Evolutionary conservation across 2,113 vertebrate species (phyloP), one percentile per base, ranked within the genome.

Genomic region (Natator depressus): DNA sequence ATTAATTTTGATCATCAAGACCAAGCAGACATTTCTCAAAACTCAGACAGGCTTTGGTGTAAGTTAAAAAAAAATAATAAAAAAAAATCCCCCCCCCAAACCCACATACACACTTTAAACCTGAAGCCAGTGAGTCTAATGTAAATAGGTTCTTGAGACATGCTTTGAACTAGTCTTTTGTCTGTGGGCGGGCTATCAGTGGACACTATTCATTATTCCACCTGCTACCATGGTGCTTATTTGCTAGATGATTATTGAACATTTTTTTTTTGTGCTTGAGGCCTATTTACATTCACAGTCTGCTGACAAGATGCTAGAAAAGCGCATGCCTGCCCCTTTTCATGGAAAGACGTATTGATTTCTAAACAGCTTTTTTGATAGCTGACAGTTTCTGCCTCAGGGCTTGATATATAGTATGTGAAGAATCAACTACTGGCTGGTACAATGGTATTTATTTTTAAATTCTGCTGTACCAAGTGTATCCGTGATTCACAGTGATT

Each of bases 1-100:
- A 87, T 84, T 38, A 55, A 94, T 94, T 95, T 55, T 92, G 82
- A 94, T 91, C 85, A 93, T 49, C 51, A 82, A 14, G 22, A 95
- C 86, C 16, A 57, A 94, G 83, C 65, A 94, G 87, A 87, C 2
- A 7, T 89, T 95, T 94, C 49, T 90, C 50, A 94, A 84, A 91
- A 87, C 76, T 93, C 65, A 81, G 84, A 88, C 75, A 92, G 83
- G 54, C 25, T 95, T 96, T 19, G 50, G 5, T 82, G 78, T 54
- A 94, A 91, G 75, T 72, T 38, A 4, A 81, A 94, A 94, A 16
- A 88, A 79, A 38, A 16, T 14, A 89, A 62, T 2, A n/a, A 31
- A 47, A 8, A 47, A 47, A 75, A 88, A 92, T 1, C 1, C 3
- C 2, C 6, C 6, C 0, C 0, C 49, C 86, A 42, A 42, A 42